A percentile compares a stretch with the other conserved stretches of the same genome.
These are phyloP conservation scores for Poliocrania exsul DNA, from an alignment of 2,797 vertebrate species.

Conservation along the genomic window DNA sequence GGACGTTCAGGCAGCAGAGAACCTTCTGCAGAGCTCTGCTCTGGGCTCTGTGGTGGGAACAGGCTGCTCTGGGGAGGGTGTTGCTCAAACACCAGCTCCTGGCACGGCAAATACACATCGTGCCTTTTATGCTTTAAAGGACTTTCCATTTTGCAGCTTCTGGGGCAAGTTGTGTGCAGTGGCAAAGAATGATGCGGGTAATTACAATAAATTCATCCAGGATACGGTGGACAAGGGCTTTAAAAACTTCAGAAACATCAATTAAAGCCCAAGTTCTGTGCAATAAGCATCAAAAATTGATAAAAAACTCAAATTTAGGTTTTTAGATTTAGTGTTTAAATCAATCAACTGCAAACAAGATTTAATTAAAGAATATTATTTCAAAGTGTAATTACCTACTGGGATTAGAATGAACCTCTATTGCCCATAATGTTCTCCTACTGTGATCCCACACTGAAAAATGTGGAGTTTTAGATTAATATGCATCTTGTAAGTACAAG, in stretches of 20 bases:
- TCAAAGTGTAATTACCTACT: constrained; percentile 99
- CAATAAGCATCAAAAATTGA: constrained; percentile 89
- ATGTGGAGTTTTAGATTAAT: constrained; percentile 98
- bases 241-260: constrained; percentile 86
- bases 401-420: constrained; percentile 98
- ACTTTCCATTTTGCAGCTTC: constrained; percentile 6
- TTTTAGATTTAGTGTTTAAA: constrained; percentile 94
- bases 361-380: constrained; percentile 99
- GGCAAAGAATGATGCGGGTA: constrained; percentile 62
- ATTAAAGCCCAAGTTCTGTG: constrained; percentile 85
- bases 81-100: neutral
- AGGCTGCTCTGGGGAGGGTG: neutral
- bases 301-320: constrained; percentile 87
- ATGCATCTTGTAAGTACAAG: constrained; percentile 95
- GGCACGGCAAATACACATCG: neutral
- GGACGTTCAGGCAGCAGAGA: neutral
- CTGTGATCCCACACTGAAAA: constrained; percentile 92
- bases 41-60: neutral
- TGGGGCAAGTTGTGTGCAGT: constrained; percentile 31
- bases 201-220: constrained; percentile 78
- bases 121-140: constrained; percentile 3
- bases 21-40: neutral
- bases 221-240: constrained; percentile 78
- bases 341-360: constrained; percentile 99
- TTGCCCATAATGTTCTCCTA: constrained; percentile 91